Evolutionary conservation across 2,113 vertebrate species (phyloP).

Genomic region (Tyto alba): DNA sequence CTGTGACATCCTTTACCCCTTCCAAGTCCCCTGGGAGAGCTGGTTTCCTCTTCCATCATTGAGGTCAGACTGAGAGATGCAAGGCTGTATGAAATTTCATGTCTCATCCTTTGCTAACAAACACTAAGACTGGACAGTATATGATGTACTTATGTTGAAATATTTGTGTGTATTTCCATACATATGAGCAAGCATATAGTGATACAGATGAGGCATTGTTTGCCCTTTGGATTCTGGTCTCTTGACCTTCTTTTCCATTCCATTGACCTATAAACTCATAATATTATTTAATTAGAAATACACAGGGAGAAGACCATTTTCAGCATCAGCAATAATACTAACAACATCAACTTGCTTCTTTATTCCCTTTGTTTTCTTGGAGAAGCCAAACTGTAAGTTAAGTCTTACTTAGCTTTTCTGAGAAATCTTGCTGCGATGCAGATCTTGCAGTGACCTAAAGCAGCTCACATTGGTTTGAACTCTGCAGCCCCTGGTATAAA

Average conservation of each 20-base stretch:
- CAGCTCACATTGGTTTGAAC: neutral
- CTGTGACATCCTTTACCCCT: neutral
- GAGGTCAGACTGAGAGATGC: neutral
- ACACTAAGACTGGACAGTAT: neutral
- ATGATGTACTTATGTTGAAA: neutral
- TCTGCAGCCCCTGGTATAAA: neutral
- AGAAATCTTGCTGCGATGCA: neutral
- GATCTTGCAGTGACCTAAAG: neutral
- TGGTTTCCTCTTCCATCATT: neutral
- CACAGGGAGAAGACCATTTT: neutral
- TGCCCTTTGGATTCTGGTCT: neutral
- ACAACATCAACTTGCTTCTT: neutral
- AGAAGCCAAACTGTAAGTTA: constrained; percentile 18
- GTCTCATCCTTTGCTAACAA: neutral
- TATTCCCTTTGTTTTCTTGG: constrained; percentile 2
- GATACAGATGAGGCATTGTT: neutral
- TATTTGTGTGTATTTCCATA: neutral
- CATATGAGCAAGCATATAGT: neutral
- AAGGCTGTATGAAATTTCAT: neutral
- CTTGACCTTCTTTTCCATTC: neutral
- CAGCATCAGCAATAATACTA: neutral
- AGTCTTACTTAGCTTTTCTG: neutral
- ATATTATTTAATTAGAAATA: neutral
- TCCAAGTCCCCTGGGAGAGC: neutral
- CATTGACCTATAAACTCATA: neutral